Conservation (phyloP, 2,797 vertebrate species). For the Halcyon smyrnensis region DNA sequence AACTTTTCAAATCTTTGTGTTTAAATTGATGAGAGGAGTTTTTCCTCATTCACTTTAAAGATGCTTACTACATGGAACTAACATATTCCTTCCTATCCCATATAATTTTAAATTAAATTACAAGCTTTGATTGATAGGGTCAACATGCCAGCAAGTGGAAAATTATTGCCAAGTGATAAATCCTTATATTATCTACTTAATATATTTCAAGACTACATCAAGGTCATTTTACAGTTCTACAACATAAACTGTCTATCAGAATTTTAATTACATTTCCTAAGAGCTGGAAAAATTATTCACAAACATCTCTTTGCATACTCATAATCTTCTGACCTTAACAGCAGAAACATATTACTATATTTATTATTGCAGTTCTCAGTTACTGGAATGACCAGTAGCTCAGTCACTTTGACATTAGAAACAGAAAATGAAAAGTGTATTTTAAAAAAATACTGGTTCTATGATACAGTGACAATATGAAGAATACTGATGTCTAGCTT, state of each 20-base stretch:
- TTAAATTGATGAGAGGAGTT: neutral
- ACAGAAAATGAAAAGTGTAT: neutral
- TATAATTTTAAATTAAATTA: slow-evolving; percentile 13
- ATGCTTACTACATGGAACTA: neutral
- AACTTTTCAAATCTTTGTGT: neutral
- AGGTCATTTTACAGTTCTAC: slow-evolving; percentile 28
- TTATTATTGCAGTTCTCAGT: neutral
- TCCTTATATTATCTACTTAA: neutral
- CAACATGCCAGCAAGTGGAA: neutral
- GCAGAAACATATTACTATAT: neutral
- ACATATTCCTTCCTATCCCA: neutral
- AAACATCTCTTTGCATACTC: neutral
- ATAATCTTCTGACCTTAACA: neutral
- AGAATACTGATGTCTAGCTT: neutral
- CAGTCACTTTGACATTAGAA: neutral
- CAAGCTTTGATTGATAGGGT: neutral
- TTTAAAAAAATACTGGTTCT: neutral
- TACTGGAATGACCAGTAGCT: neutral
- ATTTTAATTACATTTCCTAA: slow-evolving; percentile 18
- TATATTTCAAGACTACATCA: neutral
- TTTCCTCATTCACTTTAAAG: neutral
- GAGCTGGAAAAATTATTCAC: neutral
- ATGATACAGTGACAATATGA: neutral
- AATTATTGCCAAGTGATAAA: neutral
- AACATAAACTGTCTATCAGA: neutral